A percentile compares a stretch with the other conserved stretches of the same genome.
phyloP scores from a whole-genome alignment of 2,888 invertebrate species.

The Yponomeuta cagnagella region DNA sequence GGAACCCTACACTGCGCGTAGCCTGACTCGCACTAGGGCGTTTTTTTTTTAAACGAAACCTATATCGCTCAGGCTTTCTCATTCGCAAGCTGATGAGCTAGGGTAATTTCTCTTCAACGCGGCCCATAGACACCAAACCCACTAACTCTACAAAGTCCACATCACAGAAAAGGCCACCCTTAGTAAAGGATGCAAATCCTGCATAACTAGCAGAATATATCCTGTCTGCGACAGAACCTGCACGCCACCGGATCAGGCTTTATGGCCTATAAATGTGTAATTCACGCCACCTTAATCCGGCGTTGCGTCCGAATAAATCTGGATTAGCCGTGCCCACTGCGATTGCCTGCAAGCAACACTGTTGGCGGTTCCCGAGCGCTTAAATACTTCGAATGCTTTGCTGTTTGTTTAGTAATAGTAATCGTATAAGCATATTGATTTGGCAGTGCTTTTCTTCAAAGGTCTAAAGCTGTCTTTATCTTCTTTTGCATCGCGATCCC shows the following conservation, averaged over 20 bases:
- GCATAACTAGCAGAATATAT: slow-evolving; percentile 50
- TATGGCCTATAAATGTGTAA: slow-evolving; percentile 75
- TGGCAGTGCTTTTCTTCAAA: no score
- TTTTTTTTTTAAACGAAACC: no score
- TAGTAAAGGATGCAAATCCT: slow-evolving; percentile 4
- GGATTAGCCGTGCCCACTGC: slow-evolving; percentile 66
- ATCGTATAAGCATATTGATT: no score
- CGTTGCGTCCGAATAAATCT: slow-evolving; percentile 67
- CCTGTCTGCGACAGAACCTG: slow-evolving; percentile 56
- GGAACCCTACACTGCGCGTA: no score
- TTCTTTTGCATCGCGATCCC: no score
- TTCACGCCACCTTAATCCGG: slow-evolving; percentile 75
- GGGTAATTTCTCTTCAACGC: no score
- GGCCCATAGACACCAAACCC: no score
- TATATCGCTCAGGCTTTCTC: no score
- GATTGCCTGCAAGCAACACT: slow-evolving; percentile 38
- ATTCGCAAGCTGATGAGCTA: no score
- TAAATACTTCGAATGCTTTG: neutral
- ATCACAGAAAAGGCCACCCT: slow-evolving; percentile 12
- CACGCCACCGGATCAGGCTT: slow-evolving; percentile 73
- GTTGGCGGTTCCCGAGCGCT: neutral
- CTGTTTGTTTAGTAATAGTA: neutral
- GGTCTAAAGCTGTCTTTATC: no score
- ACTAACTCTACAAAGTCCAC: neutral
- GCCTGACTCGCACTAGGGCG: no score